Evolutionary conservation across 2,797 vertebrate species (phyloP), one percentile per base, ranked within the genome.

Genomic region (Caiman crocodilus): DNA sequence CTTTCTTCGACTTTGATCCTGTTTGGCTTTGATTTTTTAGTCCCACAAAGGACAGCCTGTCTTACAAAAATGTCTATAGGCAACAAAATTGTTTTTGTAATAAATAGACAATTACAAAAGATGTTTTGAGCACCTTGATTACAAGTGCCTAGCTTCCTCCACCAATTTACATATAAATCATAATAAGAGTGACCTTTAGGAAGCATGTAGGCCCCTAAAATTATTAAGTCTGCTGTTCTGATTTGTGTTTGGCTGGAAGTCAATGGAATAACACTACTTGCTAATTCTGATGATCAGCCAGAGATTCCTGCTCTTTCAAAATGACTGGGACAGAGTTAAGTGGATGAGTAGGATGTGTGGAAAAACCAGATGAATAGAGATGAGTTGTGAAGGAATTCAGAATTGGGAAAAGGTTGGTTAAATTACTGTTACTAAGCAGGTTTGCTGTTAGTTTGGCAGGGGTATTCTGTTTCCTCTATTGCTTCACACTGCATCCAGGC

Each of bases 1-100:
- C 89, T 95, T 92, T 89, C 25, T 89, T 91, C 88, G 64, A 61
- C 2, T 88, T 69, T 94, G 26, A 94, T 80, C 74, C 61, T 30
- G 18, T 81, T 95, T 95, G 7, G 0, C 10, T 88, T 82, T 86
- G 76, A 25, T 56, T 94, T 93, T 92, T 94, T 28, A 82, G 1
- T 76, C 32, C 76, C 32, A 74, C 17, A 65, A 84, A 90, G 9
- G 55, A 61, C 5, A 10, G 65, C 14, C 18, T 61, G 6, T 61
- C 91, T 94, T 93, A 7, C 50, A 94, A 89, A 93, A 86, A 14
- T 30, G 13, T 71, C 67, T 71, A 25, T n/a, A 82, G 32, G 61
- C 81, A 76, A 81, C 71, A 59, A 20, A 35, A 65, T 84, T 83
- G 30, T 5, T 77, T 77, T 84, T 90, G 20, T 56, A 86, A 28